Base-by-base conservation (phyloP, 1,140 invertebrate genomes). In the Hylyphantes graminicola region DNA sequence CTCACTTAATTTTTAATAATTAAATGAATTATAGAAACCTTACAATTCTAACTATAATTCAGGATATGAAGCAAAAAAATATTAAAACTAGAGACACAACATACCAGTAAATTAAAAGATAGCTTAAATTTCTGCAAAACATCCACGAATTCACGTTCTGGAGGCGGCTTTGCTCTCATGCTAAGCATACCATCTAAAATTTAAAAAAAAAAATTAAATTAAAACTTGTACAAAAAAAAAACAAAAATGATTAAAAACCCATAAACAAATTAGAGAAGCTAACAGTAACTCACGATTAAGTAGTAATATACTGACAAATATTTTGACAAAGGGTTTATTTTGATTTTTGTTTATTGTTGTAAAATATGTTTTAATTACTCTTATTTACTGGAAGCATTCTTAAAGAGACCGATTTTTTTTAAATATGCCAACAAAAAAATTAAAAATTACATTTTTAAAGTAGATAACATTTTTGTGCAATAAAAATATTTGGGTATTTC, bases 51-150 rank as follows among this genome's bases (percentile, higher is more conserved):
- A 67, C 7, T 67, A 59, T 59, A 13, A 13, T n/a, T n/a, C 57
- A 59, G n/a, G 57, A 59, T 59, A 6, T 13, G 57, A 35, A 35
- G 35, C 55, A 59, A 59, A 59, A 12, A 59, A 13, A 59, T 35
- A 35, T 35, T 35, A 35, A 35, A 35, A 35, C 35, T 2, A 59
- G 12, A 59, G n/a, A 6, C 9, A 65, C 17, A 15, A 17, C 85
- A 59, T 80, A 93, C 93, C 89, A 99, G 90, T 68, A 99, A 91
- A 90, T 99, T 99, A 90, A 99, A 99, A 9, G 97, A 97, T 4
- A 99, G 92, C 90, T 99, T 99, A 90, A 99, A 99, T 90, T 99
- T 99, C 89, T 98, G 96, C 87, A 99, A 96, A 74, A 99, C 98
- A 90, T 99, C 98, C 64, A 98, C 93, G 90, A 99, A 99, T 88